Conservation (phyloP, 1,140 invertebrate genomes). For the Reticulitermes speratus region DNA sequence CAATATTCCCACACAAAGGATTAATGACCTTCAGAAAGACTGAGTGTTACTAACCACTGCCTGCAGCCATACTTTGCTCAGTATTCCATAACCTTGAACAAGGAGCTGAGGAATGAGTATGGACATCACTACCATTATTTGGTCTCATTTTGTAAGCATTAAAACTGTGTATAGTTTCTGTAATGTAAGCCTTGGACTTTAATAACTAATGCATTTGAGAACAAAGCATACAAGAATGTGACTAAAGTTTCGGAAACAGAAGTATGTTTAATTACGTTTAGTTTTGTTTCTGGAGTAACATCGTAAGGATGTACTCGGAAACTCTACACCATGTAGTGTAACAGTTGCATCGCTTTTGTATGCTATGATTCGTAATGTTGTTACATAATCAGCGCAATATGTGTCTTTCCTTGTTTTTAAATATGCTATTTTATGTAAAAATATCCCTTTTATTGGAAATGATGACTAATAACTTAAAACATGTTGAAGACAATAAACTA, state of each 20-base stretch:
- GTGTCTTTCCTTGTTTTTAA: slow-evolving; percentile 18
- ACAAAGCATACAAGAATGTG: neutral
- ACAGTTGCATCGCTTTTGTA: slow-evolving; percentile 15
- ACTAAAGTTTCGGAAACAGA: neutral
- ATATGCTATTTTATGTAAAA: slow-evolving; percentile 30
- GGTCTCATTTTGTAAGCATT: neutral
- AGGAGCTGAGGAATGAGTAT: neutral
- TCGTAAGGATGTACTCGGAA: neutral
- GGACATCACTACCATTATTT: neutral
- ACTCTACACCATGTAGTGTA: neutral
- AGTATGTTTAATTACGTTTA: neutral
- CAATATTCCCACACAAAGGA: too few species aligned
- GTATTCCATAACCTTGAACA: too few species aligned
- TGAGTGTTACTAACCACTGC: too few species aligned
- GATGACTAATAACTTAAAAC: slow-evolving; percentile 4
- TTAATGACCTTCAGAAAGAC: too few species aligned
- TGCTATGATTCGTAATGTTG: neutral
- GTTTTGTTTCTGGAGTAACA: neutral
- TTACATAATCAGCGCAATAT: neutral
- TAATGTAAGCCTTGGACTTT: slow-evolving; percentile 1
- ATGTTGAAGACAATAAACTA: slow-evolving; percentile 27
- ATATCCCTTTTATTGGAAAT: slow-evolving; percentile 18
- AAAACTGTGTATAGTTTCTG: slow-evolving; percentile 8
- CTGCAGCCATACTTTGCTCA: too few species aligned
- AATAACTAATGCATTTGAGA: slow-evolving; percentile 4